Conservation (phyloP, 1,140 invertebrate genomes). For the Leguminivora glycinivorella region DNA sequence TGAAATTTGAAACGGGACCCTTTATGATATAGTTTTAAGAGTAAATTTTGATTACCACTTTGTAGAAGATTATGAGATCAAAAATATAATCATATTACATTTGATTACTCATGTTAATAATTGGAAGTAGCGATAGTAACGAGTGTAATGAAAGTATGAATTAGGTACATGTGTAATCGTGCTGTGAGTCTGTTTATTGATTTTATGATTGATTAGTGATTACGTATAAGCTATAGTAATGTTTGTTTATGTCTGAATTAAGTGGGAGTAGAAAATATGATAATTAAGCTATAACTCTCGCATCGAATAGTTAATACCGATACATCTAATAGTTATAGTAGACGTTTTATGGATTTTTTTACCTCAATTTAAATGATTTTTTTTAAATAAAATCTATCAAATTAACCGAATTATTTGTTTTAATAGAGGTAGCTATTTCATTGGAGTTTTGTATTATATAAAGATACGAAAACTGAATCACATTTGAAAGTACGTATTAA, state of each 20-base stretch:
- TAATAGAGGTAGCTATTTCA: too few relatives aligned
- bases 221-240: not conserved
- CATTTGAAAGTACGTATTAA: too few relatives aligned
- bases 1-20: not conserved
- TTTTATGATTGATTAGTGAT: slow-evolving; percentile 13
- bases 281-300: not conserved
- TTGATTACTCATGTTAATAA: slow-evolving; percentile 22
- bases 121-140: not conserved
- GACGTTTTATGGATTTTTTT: too few relatives aligned
- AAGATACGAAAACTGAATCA: too few relatives aligned
- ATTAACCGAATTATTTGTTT: too few relatives aligned
- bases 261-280: not conserved
- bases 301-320: too few relatives aligned
- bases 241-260: not conserved
- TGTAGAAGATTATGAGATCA: not conserved
- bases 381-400: too few relatives aligned
- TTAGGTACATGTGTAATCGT: not conserved
- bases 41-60: not conserved
- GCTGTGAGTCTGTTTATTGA: slow-evolving; percentile 12
- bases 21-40: not conserved
- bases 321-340: too few relatives aligned
- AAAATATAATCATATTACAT: slow-evolving; percentile 1
- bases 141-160: slow-evolving; percentile 17
- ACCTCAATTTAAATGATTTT: too few relatives aligned
- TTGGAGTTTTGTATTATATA: too few relatives aligned